Conservation (phyloP, 2,113 vertebrate genomes). For the Deroptyus accipitrinus region DNA sequence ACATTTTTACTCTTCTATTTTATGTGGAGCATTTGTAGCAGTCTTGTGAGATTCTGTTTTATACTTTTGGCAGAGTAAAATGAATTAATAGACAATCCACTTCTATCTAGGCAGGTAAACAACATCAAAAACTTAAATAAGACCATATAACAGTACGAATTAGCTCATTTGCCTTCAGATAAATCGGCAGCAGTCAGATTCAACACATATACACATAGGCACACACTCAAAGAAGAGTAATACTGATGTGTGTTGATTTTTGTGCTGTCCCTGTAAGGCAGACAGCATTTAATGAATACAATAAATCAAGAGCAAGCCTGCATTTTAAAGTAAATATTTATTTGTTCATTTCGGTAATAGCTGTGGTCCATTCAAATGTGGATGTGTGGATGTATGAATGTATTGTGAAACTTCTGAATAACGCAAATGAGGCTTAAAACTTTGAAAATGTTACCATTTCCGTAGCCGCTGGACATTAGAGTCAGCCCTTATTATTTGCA, state of each 20-base stretch:
- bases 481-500: background rate
- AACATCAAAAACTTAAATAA: background rate
- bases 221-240: background rate
- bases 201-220: background rate
- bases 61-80: background rate
- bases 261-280: background rate
- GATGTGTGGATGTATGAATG: background rate
- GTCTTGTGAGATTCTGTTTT: background rate
- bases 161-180: background rate
- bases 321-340: constrained; percentile 27
- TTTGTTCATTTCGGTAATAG: background rate
- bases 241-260: background rate
- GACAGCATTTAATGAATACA: background rate
- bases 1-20: background rate
- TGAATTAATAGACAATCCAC: background rate
- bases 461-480: background rate
- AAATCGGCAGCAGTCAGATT: background rate
- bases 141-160: background rate
- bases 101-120: background rate
- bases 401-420: background rate
- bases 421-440: background rate
- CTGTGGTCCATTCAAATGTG: background rate
- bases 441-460: background rate
- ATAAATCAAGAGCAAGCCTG: constrained; percentile 12
- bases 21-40: background rate